Conservation (phyloP, 1,140 invertebrate genomes). For the Anagrus nilaparvatae region DNA sequence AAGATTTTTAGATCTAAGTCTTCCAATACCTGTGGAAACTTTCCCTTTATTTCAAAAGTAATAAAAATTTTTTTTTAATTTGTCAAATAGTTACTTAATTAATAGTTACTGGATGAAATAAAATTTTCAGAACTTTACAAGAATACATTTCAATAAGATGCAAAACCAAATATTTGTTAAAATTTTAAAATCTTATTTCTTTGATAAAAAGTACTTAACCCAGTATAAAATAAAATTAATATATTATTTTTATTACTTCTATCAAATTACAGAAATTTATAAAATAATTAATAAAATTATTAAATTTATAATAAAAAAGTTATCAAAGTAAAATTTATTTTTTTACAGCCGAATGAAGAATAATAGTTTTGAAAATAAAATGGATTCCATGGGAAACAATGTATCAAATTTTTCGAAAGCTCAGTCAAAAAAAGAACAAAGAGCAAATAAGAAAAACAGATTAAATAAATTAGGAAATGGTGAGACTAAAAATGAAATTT, state of each 20-base stretch:
- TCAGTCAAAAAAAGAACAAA: constrained; percentile 57
- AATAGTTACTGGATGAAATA: background rate
- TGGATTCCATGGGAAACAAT: constrained; percentile 22
- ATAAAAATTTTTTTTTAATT: constrained; percentile 7
- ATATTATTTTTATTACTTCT: background rate
- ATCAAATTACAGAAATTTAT: background rate
- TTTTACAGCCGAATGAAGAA: constrained; percentile 24
- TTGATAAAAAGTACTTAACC: too few relatives aligned
- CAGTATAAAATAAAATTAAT: constrained; percentile 1
- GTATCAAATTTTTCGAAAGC: constrained; percentile 44
- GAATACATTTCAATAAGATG: background rate
- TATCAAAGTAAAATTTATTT: background rate
- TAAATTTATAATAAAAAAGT: constrained; percentile 1
- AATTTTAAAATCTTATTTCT: too few relatives aligned
- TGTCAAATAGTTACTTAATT: background rate
- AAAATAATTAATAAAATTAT: constrained; percentile 5
- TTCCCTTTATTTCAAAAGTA: constrained; percentile 46
- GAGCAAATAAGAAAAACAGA: constrained; percentile 47
- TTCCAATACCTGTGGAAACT: constrained; percentile 71
- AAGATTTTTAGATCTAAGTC: constrained; percentile 87
- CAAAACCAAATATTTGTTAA: too few relatives aligned
- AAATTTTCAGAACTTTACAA: constrained; percentile 1
- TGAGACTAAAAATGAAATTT: constrained; percentile 10
- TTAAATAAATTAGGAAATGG: constrained; percentile 30
- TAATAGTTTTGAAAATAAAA: constrained; percentile 22